Conservation (phyloP, 2,113 vertebrate genomes). For the Myiozetetes cayanensis region DNA sequence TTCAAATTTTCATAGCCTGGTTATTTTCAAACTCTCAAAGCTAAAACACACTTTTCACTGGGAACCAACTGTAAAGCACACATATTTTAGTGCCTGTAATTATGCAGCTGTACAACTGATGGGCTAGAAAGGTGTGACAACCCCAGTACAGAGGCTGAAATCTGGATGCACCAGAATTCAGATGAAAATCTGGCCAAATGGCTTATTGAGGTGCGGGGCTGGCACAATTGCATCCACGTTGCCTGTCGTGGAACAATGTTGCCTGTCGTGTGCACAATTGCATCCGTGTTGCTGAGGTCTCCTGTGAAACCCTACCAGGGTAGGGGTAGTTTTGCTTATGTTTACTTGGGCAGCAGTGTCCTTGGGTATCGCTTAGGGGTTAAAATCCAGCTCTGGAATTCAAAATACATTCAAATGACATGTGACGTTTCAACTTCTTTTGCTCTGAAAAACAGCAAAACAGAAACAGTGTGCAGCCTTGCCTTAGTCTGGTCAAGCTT, state of each 20-base stretch:
- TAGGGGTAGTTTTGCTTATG: not conserved
- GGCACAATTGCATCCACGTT: not conserved
- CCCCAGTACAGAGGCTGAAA: not conserved
- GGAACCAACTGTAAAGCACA: not conserved
- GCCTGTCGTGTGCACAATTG: accelerated
- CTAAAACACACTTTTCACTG: not conserved
- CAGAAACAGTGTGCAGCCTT: not conserved
- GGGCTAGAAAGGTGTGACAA: not conserved
- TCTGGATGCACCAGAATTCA: not conserved
- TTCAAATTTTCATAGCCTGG: not conserved
- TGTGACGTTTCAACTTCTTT: not conserved
- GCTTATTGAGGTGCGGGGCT: not conserved
- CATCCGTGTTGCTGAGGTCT: not conserved
- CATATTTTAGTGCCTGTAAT: not conserved
- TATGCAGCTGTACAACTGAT: not conserved
- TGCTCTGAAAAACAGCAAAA: not conserved
- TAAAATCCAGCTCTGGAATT: not conserved
- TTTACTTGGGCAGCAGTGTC: not conserved
- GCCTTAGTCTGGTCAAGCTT: not conserved
- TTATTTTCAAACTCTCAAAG: conserved; percentile 15
- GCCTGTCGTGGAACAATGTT: accelerated
- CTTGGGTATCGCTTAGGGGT: not conserved
- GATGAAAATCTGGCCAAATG: not conserved
- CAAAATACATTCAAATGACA: not conserved
- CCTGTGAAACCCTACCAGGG: not conserved